Evolutionary conservation across 2,888 invertebrate species (phyloP), one percentile per base, ranked within the genome.

Genomic region (Empis stercorea): DNA sequence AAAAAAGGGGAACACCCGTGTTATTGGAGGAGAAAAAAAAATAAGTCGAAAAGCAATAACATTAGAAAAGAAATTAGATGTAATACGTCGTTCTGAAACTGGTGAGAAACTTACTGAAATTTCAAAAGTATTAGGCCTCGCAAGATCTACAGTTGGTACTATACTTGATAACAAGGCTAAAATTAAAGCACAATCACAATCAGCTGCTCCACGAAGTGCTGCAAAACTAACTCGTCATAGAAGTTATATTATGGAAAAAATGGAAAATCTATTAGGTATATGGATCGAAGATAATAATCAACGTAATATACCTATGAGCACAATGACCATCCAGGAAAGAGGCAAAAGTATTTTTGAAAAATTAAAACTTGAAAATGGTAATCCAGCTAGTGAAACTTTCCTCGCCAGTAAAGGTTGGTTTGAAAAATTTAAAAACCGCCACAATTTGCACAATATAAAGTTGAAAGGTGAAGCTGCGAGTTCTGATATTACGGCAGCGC

Each of bases 161-260:
- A 30, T 30, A 30, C 30, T 30, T 9, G 30, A 30, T 30, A 30
- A 30, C 30, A 30, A 30, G 30, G 11, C 30, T 30, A 42, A 42
- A 14, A 42, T 23, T 23, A 42, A 2, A 42, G 23, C 23, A 17
- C 17, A 46, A 45, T 46, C 23, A 20, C 48, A 50, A 44, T 52
- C 50, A 48, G 52, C 48, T 46, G 49, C 50, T 51, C 46, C 55
- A 42, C 52, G 51, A 55, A 54, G 44, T 53, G 52, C 49, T 45
- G 51, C 51, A 43, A 55, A 45, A 53, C 49, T 55, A 48, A 53
- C 53, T 45, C 53, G 54, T 40, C 47, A 48, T 52, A 55, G 50
- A 52, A 53, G 46, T 40, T 30, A 47, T 38, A 51, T 49, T 48
- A 54, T 54, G 48, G 52, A 52, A 50, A 54, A 54, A 48, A 54